phyloP scores from a whole-genome alignment of 1,140 invertebrate genomes.

The Drosophila ohnishii region DNA sequence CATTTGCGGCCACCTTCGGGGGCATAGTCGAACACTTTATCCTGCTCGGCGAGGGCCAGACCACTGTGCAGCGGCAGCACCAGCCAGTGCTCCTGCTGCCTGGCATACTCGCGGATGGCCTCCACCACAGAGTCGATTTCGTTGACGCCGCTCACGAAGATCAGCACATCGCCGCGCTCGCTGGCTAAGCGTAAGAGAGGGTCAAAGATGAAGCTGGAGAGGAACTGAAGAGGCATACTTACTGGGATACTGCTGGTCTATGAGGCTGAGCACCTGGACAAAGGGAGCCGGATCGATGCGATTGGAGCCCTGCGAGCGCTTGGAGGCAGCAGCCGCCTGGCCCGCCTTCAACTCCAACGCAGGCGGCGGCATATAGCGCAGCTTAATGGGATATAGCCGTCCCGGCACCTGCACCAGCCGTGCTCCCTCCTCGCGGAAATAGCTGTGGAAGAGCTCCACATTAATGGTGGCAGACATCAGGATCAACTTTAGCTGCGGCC shows the following conservation, averaged over 20 bases:
- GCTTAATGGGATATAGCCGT: constrained; percentile 94
- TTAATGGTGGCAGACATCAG: constrained; percentile 99
- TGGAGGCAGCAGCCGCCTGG: constrained; percentile 79
- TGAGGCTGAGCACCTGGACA: constrained; percentile 94
- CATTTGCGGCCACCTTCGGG: constrained; percentile 98
- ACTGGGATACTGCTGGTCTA: constrained; percentile 94
- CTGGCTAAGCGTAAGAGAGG: constrained; percentile 82
- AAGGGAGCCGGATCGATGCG: constrained; percentile 94
- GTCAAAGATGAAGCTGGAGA: background rate
- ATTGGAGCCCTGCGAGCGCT: constrained; percentile 26
- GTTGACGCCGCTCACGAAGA: constrained; percentile 97
- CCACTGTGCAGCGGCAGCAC: constrained; percentile 97
- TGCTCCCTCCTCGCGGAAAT: constrained; percentile 92
- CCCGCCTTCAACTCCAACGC: constrained; percentile 85
- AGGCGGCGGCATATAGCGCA: constrained; percentile 93
- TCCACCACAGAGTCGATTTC: constrained; percentile 97
- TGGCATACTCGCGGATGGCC: constrained; percentile 92
- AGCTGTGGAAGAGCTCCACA: constrained; percentile 94
- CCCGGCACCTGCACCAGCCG: constrained; percentile 96
- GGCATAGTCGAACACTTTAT: constrained; percentile 99
- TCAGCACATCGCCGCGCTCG: constrained; percentile 97
- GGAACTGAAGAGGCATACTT: constrained; percentile 45
- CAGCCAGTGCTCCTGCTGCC: constrained; percentile 94
- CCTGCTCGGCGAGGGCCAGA: constrained; percentile 96
- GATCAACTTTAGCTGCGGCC: constrained; percentile 93